These are phyloP conservation scores for Prenolepis imparis DNA, from an alignment of 2,888 invertebrate species.

Conservation along the genomic window DNA sequence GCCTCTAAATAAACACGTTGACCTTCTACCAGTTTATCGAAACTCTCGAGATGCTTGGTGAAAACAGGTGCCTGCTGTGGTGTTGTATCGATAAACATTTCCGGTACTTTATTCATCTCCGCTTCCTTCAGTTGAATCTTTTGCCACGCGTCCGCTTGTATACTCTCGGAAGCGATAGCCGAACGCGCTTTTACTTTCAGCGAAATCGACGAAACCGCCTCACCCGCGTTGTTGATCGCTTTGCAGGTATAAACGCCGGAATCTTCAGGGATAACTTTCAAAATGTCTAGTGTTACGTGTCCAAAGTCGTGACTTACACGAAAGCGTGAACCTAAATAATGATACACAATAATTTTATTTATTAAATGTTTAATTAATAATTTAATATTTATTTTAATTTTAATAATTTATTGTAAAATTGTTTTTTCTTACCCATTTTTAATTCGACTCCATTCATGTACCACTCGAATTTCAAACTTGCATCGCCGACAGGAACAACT, in stretches of 20 bases:
- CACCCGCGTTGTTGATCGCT: conserved; percentile 97
- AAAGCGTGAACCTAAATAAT: conserved; percentile 91
- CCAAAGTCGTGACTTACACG: conserved; percentile 97
- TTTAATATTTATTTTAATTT: no score
- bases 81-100: conserved; percentile 94
- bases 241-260: conserved; percentile 97
- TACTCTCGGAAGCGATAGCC: conserved; percentile 93
- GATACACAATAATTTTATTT: conserved; percentile 14
- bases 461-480: conserved; percentile 97
- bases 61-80: conserved; percentile 98
- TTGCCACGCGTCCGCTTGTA: conserved; percentile 97
- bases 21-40: conserved; percentile 94
- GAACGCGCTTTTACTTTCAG: conserved; percentile 95
- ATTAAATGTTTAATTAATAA: background rate
- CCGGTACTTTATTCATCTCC: conserved; percentile 95
- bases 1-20: conserved; percentile 95
- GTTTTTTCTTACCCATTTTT: conserved; percentile 91
- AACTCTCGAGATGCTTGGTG: conserved; percentile 95
- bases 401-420: background rate
- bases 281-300: conserved; percentile 96
- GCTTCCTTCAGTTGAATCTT: conserved; percentile 97
- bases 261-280: conserved; percentile 95
- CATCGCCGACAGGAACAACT: conserved; percentile 97
- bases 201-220: conserved; percentile 96
- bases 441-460: conserved; percentile 97